phyloP scores from a whole-genome alignment of 2,113 vertebrate species.

The Sapayoa aenigma region DNA sequence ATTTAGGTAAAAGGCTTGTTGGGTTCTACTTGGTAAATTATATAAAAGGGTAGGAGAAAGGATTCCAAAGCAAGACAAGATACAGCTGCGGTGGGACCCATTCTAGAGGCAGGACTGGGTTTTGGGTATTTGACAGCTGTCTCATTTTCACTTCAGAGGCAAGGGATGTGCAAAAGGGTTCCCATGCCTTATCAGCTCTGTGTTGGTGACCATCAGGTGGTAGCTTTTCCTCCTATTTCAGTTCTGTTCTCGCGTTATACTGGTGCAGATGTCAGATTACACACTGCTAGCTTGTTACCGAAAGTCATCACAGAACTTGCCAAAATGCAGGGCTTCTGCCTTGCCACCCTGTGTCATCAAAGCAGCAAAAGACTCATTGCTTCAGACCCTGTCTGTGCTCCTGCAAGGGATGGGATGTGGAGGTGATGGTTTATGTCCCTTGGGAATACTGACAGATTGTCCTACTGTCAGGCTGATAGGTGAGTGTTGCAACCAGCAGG shows the following conservation, averaged over 20 bases:
- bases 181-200: background rate
- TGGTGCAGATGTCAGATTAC: background rate
- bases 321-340: background rate
- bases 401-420: background rate
- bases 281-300: background rate
- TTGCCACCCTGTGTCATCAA: background rate
- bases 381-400: background rate
- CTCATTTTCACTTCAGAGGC: background rate
- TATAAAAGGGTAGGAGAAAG: background rate
- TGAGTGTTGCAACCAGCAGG: background rate
- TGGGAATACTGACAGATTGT: background rate
- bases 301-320: background rate
- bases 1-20: background rate
- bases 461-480: background rate
- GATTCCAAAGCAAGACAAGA: background rate
- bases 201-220: background rate
- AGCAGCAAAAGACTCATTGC: background rate
- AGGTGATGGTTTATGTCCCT: background rate
- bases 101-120: background rate
- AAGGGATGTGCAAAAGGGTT: background rate
- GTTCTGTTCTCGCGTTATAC: background rate
- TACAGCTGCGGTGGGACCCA: background rate
- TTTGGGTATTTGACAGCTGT: background rate
- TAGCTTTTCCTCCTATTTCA: background rate
- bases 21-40: background rate